Conservation (phyloP, 2,797 vertebrate genomes). For the Sarcoramphus papa region DNA sequence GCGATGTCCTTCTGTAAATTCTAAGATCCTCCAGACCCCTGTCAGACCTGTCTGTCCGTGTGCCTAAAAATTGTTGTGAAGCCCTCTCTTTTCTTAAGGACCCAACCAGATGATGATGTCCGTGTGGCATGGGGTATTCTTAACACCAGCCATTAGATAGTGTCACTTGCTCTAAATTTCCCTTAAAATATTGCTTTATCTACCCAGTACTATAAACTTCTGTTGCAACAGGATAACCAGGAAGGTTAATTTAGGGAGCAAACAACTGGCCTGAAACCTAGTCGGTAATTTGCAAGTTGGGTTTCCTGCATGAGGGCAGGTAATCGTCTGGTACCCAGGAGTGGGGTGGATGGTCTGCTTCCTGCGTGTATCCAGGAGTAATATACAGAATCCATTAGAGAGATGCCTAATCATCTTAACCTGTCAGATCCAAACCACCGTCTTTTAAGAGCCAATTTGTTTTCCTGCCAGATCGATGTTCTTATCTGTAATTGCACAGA, state of each 20-base stretch:
- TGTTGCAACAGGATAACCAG: not conserved
- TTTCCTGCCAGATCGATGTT: slow-evolving; percentile 72
- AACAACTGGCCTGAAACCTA: not conserved
- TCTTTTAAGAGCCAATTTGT: slow-evolving; percentile 72
- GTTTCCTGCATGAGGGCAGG: not conserved
- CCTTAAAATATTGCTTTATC: not conserved
- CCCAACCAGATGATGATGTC: not conserved
- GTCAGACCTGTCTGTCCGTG: not conserved
- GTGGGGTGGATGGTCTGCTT: not conserved
- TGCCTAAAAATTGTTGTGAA: not conserved
- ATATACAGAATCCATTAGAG: slow-evolving; percentile 57
- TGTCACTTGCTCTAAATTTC: not conserved
- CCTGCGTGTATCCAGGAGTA: not conserved
- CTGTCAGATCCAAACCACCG: slow-evolving; percentile 68
- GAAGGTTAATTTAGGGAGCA: not conserved
- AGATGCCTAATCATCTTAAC: slow-evolving; percentile 57
- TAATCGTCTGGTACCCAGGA: not conserved
- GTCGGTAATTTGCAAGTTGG: not conserved
- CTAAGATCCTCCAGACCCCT: not conserved
- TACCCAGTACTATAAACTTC: not conserved
- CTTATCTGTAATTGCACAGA: slow-evolving; percentile 67
- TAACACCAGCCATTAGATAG: not conserved
- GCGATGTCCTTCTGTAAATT: not conserved
- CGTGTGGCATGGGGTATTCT: not conserved
- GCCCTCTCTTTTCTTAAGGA: not conserved